Base-by-base conservation (phyloP, 2,797 vertebrate genomes). In the Esox lucius region DNA sequence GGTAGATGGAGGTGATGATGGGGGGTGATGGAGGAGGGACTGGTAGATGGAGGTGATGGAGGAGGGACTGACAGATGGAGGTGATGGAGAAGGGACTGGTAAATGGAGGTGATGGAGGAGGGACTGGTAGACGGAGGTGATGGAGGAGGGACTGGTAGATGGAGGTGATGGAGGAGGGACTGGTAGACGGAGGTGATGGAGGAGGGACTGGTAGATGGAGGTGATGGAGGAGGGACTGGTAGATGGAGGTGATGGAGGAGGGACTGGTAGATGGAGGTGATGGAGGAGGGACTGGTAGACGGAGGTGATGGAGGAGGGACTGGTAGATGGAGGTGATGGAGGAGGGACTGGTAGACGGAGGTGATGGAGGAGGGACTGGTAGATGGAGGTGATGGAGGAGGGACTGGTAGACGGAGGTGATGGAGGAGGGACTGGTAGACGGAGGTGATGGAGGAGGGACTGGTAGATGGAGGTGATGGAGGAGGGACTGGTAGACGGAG, bases 31-130 rank as follows among this genome's bases (percentile, higher is more conserved):
- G 22, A 24, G 61, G 22, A 24, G 12, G 6, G n/a, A 12, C 12
- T 62, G n/a, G 5, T 1, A 4, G 11, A 1, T 15, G 11, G 39
- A 15, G 39, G 48, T 56, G 28, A 33, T n/a, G 13, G 28, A 28
- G 16, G 31, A 22, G 74, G 76, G 2, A 90, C 94, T 94, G 79
- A 96, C 95, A n/a, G n/a, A n/a, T n/a, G 61, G 61, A 2, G 13
- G 51, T 53, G 51, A n/a, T 53, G 12, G 22, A 24, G 61, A 7
- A 24, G 2, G 1, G n/a, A 12, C 12, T 62, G n/a, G 16, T 9
- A 4, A 11, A 2, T 64, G 61, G 61, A 22, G 39, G 2, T 42
- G 35, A 39, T 39, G 35, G 35, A 39, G 35, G 35, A 39, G 35
- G 5, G 39, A 42, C 39, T 3, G 39, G 5, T 3, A 42, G 39